A percentile compares a stretch with the other conserved stretches of the same genome.
Conservation (phyloP, 2,113 vertebrate species). For the Prochilodus magdalenae region DNA sequence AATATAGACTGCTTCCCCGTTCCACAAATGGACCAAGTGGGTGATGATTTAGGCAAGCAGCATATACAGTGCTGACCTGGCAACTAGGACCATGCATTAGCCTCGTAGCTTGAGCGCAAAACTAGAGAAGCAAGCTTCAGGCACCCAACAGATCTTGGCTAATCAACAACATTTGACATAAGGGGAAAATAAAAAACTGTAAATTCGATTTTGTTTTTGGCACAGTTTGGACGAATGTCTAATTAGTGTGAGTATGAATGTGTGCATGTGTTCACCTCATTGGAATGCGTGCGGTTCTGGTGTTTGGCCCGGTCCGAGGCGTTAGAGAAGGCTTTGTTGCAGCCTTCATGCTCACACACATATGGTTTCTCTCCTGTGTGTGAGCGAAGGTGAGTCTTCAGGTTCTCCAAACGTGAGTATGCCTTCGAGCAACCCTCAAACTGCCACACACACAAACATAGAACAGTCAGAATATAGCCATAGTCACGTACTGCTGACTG, state of each 20-base stretch:
- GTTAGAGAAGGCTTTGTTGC: slow-evolving; percentile 98
- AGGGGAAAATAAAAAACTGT: no score
- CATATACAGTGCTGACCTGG: background rate
- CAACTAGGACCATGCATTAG: background rate
- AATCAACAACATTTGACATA: no score
- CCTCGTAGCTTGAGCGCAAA: no score
- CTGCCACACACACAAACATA: slow-evolving; percentile 68
- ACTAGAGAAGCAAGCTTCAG: background rate
- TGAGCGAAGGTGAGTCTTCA: slow-evolving; percentile 97
- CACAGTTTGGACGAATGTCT: no score
- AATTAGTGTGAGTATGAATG: background rate
- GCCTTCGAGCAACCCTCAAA: slow-evolving; percentile 98
- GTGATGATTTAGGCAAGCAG: background rate
- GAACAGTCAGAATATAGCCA: background rate
- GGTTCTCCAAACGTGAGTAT: slow-evolving; percentile 97
- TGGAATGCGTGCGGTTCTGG: slow-evolving; percentile 98
- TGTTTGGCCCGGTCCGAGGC: slow-evolving; percentile 97
- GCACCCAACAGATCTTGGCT: no score
- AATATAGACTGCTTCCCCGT: no score
- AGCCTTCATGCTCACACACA: slow-evolving; percentile 96
- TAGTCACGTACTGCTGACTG: background rate
- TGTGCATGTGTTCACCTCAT: slow-evolving; percentile 81
- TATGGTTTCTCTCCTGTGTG: slow-evolving; percentile 99
- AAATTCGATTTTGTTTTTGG: no score
- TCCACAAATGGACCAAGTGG: background rate